Conservation (phyloP, 1,140 invertebrate genomes). For the Gryllus bimaculatus region DNA sequence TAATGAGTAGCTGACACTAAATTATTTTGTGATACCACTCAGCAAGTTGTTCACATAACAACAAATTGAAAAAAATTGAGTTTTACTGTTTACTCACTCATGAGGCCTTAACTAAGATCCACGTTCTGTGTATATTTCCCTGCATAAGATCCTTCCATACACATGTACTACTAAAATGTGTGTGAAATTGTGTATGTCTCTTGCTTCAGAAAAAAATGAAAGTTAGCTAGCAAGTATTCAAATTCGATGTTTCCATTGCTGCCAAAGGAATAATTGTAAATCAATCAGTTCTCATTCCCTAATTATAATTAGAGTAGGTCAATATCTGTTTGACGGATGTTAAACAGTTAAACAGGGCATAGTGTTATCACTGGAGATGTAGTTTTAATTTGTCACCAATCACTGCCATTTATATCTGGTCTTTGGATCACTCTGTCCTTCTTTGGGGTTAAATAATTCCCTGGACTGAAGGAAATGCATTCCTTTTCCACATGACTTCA, state of each 20-base stretch:
- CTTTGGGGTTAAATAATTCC: slow-evolving; percentile 1
- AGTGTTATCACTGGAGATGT: slow-evolving; percentile 8
- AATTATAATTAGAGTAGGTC: neutral
- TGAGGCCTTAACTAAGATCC: slow-evolving; percentile 14
- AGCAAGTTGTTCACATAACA: neutral
- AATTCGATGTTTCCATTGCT: slow-evolving; percentile 12
- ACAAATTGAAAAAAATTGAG: neutral
- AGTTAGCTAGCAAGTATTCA: slow-evolving; percentile 3
- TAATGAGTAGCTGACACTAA: neutral
- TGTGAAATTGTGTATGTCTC: neutral
- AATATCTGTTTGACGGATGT: neutral
- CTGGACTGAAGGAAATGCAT: slow-evolving; percentile 13
- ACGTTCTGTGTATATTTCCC: neutral
- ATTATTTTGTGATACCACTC: neutral
- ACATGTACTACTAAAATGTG: neutral
- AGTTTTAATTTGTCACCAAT: slow-evolving; percentile 17
- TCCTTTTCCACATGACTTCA: slow-evolving; percentile 6
- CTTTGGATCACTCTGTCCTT: slow-evolving; percentile 10
- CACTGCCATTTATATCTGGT: slow-evolving; percentile 19
- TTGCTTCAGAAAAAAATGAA: neutral
- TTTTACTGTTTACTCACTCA: neutral
- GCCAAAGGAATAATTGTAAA: slow-evolving; percentile 15
- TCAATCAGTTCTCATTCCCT: slow-evolving; percentile 13
- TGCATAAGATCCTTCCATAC: slow-evolving; percentile 7
- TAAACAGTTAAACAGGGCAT: neutral